Evolutionary conservation across 2,113 vertebrate genomes (phyloP), one percentile per base, ranked within the genome.

Genomic region (Cololabis saira): DNA sequence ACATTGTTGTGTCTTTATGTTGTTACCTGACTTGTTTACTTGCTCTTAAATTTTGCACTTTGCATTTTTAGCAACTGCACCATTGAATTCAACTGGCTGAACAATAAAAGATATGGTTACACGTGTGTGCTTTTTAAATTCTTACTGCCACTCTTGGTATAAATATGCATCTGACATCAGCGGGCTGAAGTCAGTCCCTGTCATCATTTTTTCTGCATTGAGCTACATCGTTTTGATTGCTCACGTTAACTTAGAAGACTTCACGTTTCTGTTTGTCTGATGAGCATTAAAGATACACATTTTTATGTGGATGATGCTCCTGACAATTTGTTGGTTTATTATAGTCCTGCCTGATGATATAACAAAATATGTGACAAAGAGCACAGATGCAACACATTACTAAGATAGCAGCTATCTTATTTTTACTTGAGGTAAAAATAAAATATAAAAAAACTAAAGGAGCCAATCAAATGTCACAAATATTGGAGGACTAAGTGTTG

Each of bases 61-160:
- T 81, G 71, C 65, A 53, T 80, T 81, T 76, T 67, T 2, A 53
- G 60, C 79, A 72, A 76, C 37, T 65, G 67, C 57, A 73, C 67
- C 11, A 69, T 73, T 86, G 47, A 85, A 77, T 73, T 49, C 44
- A 55, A 74, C 52, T 71, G 37, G 60, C 33, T 76, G 33, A 68
- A 72, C 77, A 88, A 87, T 84, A 85, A 90, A 88, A 52, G 1
- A 74, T 33, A 22, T 42, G 2, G 64, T 24, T 27, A 56, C 1
- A 56, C 33, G 10, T 11, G 6, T 37, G 6, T 37, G 10, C 33
- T 37, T 37, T 37, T 37, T 37, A 37, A 30, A 37, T 7, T 9
- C 33, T 37, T 11, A 37, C 10, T 27, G 24, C 5, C 24, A 27
- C 3, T 27, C 24, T 27, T 27, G 24, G 24, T 27, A 27, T 2